These are phyloP conservation scores for Syrmaticus mikado DNA, from an alignment of 2,113 vertebrate genomes.

Conservation along the genomic window DNA sequence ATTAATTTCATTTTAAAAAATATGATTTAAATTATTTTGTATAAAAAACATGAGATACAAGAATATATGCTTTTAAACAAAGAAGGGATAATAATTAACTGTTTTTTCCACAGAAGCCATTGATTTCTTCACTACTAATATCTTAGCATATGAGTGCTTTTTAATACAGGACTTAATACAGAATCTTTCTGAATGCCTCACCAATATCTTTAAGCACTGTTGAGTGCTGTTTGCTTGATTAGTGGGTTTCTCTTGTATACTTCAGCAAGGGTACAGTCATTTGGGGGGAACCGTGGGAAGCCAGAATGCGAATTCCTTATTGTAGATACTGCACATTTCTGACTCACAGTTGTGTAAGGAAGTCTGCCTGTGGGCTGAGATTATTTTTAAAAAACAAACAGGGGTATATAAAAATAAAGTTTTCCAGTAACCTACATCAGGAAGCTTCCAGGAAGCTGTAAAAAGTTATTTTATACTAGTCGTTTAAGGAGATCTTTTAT, in stretches of 20 bases:
- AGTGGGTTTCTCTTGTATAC: not conserved
- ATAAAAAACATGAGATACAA: not conserved
- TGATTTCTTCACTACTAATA: not conserved
- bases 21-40: not conserved
- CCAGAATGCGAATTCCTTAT: constrained; percentile 43
- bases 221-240: not conserved
- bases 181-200: not conserved
- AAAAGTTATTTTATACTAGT: constrained; percentile 6
- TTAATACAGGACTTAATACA: not conserved
- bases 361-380: not conserved
- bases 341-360: constrained; percentile 44
- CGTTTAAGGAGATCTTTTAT: constrained; percentile 9
- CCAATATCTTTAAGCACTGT: not conserved
- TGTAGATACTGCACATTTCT: constrained; percentile 50
- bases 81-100: not conserved
- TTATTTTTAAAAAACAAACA: constrained; percentile 19
- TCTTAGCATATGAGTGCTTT: not conserved
- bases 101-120: not conserved
- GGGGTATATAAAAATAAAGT: not conserved
- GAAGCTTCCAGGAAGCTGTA: constrained; percentile 23
- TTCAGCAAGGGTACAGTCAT: constrained; percentile 32
- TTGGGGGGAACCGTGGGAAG: constrained; percentile 54
- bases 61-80: not conserved
- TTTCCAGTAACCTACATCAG: constrained; percentile 12
- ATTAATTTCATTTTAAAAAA: not conserved